phyloP scores from a whole-genome alignment of 2,113 vertebrate species.

The Taxidea taxus region DNA sequence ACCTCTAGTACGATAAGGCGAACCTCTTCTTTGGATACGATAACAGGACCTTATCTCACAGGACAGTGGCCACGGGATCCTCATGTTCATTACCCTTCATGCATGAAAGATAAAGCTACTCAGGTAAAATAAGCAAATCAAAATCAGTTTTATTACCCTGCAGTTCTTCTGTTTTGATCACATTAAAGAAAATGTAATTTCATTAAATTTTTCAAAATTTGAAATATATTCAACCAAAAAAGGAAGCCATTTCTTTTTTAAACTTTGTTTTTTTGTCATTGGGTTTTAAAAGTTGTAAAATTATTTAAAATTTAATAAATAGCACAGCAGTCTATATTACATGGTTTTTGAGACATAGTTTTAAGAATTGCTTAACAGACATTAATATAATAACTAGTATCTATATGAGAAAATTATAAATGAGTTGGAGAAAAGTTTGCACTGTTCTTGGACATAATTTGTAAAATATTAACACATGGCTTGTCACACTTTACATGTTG shows the following conservation, averaged over 20 bases:
- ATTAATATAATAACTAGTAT: background rate
- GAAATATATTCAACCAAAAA: background rate
- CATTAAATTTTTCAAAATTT: background rate
- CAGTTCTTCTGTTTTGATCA: constrained; percentile 17
- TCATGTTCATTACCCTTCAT: constrained; percentile 92
- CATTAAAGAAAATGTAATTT: constrained; percentile 35
- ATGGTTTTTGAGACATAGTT: background rate
- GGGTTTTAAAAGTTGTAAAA: background rate
- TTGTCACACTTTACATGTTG: constrained; percentile 7
- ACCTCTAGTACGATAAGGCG: constrained; percentile 91
- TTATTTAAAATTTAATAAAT: background rate
- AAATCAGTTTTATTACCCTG: background rate
- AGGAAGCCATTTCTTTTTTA: background rate
- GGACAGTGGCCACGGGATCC: constrained; percentile 98
- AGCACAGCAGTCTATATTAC: background rate
- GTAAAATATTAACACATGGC: background rate
- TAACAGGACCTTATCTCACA: constrained; percentile 96
- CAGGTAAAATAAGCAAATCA: constrained; percentile 86
- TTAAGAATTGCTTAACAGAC: constrained; percentile 1
- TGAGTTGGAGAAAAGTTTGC: background rate
- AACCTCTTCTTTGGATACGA: constrained; percentile 95
- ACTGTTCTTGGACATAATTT: background rate
- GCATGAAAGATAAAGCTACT: constrained; percentile 98
- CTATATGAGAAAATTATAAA: constrained; percentile 10
- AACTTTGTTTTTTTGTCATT: background rate